Conservation (phyloP, 2,113 vertebrate genomes). For the Pygoscelis antarcticus region DNA sequence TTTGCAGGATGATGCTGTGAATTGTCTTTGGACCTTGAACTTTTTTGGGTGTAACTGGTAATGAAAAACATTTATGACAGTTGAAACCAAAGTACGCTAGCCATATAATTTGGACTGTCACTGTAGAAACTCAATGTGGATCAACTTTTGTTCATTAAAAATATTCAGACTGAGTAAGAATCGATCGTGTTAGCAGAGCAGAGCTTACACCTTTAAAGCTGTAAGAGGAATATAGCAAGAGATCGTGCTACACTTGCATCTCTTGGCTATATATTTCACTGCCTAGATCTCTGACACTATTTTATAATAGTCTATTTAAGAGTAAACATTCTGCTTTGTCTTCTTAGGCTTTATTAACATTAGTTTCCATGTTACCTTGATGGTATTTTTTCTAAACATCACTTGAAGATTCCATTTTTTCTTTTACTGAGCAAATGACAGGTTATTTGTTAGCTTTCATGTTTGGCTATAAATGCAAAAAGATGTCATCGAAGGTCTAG, state of each 20-base stretch:
- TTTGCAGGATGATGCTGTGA: neutral
- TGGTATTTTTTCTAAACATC: neutral
- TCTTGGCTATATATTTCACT: neutral
- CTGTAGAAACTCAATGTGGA: neutral
- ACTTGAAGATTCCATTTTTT: neutral
- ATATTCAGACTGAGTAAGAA: neutral
- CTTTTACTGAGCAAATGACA: neutral
- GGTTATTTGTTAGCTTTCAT: neutral
- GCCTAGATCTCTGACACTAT: neutral
- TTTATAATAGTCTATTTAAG: neutral
- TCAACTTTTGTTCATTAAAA: neutral
- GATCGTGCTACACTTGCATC: neutral
- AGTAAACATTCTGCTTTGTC: neutral
- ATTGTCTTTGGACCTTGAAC: constrained; percentile 3
- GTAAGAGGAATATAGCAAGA: neutral
- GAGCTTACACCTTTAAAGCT: neutral
- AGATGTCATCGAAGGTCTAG: neutral
- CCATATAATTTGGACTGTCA: neutral
- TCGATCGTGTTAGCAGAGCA: neutral
- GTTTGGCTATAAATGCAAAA: neutral
- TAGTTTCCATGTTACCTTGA: neutral
- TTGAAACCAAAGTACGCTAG: neutral
- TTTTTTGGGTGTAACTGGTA: constrained; percentile 21
- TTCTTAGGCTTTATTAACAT: neutral
- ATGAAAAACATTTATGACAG: neutral